These are phyloP conservation scores for Cygnus olor DNA, from an alignment of 2,797 vertebrate genomes.

Conservation along the genomic window DNA sequence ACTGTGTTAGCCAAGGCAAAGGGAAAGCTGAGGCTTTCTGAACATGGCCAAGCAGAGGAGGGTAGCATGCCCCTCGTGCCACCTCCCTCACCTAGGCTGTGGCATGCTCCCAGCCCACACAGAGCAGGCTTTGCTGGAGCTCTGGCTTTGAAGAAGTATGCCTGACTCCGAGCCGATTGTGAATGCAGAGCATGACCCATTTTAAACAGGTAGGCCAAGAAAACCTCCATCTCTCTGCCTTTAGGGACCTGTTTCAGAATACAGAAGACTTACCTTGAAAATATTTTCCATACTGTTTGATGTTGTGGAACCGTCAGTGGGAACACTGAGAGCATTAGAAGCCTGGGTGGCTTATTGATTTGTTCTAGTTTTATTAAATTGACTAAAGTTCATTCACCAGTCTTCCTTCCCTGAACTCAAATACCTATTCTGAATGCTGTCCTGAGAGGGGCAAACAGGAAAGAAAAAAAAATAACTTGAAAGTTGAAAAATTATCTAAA, in stretches of 20 bases:
- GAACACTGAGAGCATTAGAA: slow-evolving; percentile 62
- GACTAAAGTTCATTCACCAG: slow-evolving; percentile 57
- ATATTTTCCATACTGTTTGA: slow-evolving; percentile 74
- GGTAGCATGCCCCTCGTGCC: rapidly evolving
- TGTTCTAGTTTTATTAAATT: slow-evolving; percentile 71
- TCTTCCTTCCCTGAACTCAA: slow-evolving; percentile 25
- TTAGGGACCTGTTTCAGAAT: slow-evolving; percentile 64
- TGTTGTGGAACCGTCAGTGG: slow-evolving; percentile 60
- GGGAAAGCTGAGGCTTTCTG: neutral
- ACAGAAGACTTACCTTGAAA: slow-evolving; percentile 66
- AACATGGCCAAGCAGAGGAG: neutral
- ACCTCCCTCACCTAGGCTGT: neutral
- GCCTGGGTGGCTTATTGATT: slow-evolving; percentile 73
- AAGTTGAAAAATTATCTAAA: slow-evolving; percentile 53
- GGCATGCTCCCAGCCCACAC: rapidly evolving
- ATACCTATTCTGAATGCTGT: slow-evolving; percentile 20
- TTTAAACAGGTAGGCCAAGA: slow-evolving; percentile 69
- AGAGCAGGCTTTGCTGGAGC: neutral
- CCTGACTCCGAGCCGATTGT: slow-evolving; percentile 39
- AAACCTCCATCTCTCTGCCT: slow-evolving; percentile 66
- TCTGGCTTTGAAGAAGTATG: slow-evolving; percentile 17
- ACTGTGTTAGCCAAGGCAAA: neutral
- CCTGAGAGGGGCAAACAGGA: neutral
- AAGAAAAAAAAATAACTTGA: neutral
- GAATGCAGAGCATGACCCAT: slow-evolving; percentile 59